These are phyloP conservation scores for Bufotes viridis DNA, from an alignment of 2,797 vertebrate species.

Conservation along the genomic window DNA sequence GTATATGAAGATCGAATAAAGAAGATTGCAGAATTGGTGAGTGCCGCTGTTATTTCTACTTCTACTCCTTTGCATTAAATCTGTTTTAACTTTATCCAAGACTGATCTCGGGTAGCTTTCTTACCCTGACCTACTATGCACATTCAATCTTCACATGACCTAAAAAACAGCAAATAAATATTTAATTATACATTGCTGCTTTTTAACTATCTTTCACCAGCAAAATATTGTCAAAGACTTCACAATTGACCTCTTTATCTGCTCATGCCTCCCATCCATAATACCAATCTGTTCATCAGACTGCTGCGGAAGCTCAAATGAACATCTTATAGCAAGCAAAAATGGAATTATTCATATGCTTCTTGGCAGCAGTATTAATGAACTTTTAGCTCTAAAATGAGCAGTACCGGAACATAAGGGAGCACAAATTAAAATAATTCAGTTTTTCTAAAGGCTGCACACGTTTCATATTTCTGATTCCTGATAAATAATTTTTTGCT, in stretches of 20 bases:
- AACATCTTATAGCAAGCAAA: conserved; percentile 26
- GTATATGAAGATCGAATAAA: no score
- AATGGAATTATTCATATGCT: conserved; percentile 42
- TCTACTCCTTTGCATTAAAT: no score
- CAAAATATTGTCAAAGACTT: conserved; percentile 33
- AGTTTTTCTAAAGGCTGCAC: conserved; percentile 2
- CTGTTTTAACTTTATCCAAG: no score
- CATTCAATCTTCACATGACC: conserved; percentile 18
- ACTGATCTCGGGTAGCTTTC: no score
- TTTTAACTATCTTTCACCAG: conserved; percentile 6
- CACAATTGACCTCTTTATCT: conserved; percentile 38
- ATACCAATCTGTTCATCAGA: conserved; percentile 40
- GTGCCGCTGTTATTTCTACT: no score
- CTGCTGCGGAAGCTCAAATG: not conserved
- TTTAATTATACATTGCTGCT: conserved; percentile 18
- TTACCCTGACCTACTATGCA: not conserved
- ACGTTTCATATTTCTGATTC: not conserved
- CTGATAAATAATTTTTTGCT: conserved; percentile 26
- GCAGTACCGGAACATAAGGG: not conserved
- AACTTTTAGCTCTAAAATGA: conserved; percentile 26
- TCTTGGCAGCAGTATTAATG: conserved; percentile 34
- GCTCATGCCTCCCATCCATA: conserved; percentile 33
- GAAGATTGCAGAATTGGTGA: no score
- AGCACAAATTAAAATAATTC: conserved; percentile 31
- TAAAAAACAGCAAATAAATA: conserved; percentile 20